Evolutionary conservation across 1,140 invertebrate species (phyloP), one percentile per base, ranked within the genome.

Genomic region (Drosophila bipectinata): DNA sequence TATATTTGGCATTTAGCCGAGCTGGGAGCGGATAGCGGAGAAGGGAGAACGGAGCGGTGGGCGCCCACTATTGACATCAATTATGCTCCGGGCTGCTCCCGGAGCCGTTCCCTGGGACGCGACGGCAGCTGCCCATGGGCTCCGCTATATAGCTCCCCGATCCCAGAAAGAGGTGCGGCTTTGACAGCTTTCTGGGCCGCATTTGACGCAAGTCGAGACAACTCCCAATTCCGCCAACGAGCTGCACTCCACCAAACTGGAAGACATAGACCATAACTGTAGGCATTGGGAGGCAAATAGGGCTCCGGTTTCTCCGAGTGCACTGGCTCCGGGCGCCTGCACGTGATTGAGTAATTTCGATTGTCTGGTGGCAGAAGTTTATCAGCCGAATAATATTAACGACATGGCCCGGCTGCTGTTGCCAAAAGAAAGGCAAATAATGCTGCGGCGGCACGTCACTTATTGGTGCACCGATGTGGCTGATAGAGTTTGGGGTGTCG

Each of bases 331-430:
- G 52, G 44, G 60, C 49, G 57, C 54, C 63, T 56, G 60, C 73
- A 79, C 64, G 76, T 88, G 83, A 88, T 88, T 88, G 83, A 88
- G 83, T 88, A 88, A 88, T 88, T 88, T 88, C 72, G 83, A 88
- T 88, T 88, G 83, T 88, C 83, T 88, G 83, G 83, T 88, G 83
- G 83, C 83, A 88, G 83, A 88, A 88, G 83, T 88, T 88, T 88
- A 88, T 88, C 83, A 88, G 79, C 72, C 78, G 81, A 88, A 88
- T 88, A 88, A 88, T 88, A 88, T 88, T 88, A 88, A 88, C 83
- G 83, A 88, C 83, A 83, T 88, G 83, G 45, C 61, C 57, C 59
- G 63, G 71, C 73, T 78, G 83, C 72, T 76, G 79, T 64, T 72
- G 62, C 64, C 68, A 85, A 85, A 87, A 83, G 83, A 83, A 88